Base-by-base conservation (phyloP, 2,797 vertebrate species). In the Meriones psammophilus region DNA sequence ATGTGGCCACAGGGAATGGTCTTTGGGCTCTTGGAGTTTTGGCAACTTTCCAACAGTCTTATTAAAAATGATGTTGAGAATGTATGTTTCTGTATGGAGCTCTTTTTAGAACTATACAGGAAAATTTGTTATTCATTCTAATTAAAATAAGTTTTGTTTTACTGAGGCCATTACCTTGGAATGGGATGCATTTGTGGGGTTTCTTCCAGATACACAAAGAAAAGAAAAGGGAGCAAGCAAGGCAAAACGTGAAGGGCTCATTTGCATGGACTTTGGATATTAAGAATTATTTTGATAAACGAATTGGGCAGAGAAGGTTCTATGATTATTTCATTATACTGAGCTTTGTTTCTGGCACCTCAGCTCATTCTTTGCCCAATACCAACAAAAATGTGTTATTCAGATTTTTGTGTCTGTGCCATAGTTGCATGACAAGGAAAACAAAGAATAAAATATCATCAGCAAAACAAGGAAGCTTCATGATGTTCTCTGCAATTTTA, bases 101-200 rank as follows among this genome's bases (percentile, higher is more conserved):
- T 92, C 86, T 56, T 80, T 71, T 89, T 60, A 71, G 39, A 78
- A 13, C 6, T 8, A 14, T 28, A 17, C n/a, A 15, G 2, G 54
- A 36, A 96, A 79, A 58, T 56, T 64, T 74, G 68, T 13, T 77
- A 42, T 73, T 71, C 87, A 77, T 71, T 36, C 17, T 93, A 58
- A 93, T 68, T 92, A 94, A 95, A 95, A 94, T 56, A 46, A 12
- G 46, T n/a, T 18, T 71, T 66, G 5, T 24, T 86, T 92, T 83
- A 50, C 9, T 60, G 33, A 91, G 13, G 14, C 22, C 4, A 22
- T 60, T 64, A 46, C 33, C 92, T 1, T 64, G 14, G 56, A 66
- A 77, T 18, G 58, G 12, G 87, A 26, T n/a, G 14, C 58, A 56
- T 92, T 77, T 94, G 36, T 50, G n/a, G 10, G 3, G 80, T 60